Evolutionary conservation across 1,140 invertebrate species (phyloP), one percentile per base, ranked within the genome.

Genomic region (Ceratosolen fusciceps): DNA sequence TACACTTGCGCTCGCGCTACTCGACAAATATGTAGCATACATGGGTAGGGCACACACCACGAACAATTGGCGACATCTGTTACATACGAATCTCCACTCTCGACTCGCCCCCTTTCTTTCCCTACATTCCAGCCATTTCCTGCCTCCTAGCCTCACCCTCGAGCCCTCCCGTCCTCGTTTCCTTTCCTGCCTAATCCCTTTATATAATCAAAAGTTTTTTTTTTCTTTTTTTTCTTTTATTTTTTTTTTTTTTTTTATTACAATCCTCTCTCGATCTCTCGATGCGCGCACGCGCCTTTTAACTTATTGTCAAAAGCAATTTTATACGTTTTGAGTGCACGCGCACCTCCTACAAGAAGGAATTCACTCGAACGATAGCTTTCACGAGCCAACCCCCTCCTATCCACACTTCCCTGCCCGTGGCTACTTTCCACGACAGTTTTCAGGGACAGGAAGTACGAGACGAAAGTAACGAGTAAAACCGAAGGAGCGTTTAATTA

Each of bases 41-140:
- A 78, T n/a, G n/a, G 67, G 76, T 72, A 31, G 76, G 52, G 79
- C 77, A 73, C 39, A 73, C 60, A 39, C 72, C 71, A 37, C 71
- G 74, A 81, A 83, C 78, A 81, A 83, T 83, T 78, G 82, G 77
- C 79, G 80, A 80, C 82, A 83, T 83, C 82, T 81, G 82, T 81
- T 83, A 83, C 82, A 79, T 68, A 74, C 68, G 62, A 81, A 71
- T 79, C 77, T 65, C 70, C 74, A 37, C 39, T 80, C 73, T 12
- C 14, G 31, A 16, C 29, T 56, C 24, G 37, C 65, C 60, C 47
- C 58, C n/a, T 31, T 47, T 67, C 74, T 47, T 54, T 14, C 43
- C 60, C 54, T 0, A 24, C 72, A 14, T 34, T 49, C 26, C 47
- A 52, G 5, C 49, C 49, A 52, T 52, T 52, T 29, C 47, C n/a